A percentile compares a stretch with the other conserved stretches of the same genome.
These are phyloP conservation scores for Bolinopsis microptera DNA, from an alignment of 37 sponge, comb jelly and placozoan species.

Conservation along the genomic window DNA sequence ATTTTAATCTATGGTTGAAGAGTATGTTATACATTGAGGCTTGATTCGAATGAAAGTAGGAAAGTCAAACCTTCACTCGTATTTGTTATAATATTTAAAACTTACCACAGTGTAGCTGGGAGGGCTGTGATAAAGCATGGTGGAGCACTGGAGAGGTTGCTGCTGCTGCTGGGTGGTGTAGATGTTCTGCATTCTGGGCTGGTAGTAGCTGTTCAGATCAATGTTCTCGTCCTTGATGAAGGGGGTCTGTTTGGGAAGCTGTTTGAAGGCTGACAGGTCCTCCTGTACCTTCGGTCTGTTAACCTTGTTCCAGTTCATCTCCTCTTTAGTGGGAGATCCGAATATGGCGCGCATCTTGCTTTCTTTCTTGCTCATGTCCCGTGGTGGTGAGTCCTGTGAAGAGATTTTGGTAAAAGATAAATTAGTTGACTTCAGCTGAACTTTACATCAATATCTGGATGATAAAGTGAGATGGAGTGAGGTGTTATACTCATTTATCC, in stretches of 20 bases:
- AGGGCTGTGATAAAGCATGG: conserved; percentile 53
- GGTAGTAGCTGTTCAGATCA: neutral
- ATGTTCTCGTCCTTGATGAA: neutral
- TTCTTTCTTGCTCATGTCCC: conserved; percentile 62
- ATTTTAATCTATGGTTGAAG: no score
- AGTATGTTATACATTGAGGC: no score
- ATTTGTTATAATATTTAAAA: neutral
- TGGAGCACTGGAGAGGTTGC: neutral
- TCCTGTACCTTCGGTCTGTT: neutral
- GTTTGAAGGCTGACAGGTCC: neutral
- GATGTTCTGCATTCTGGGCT: neutral
- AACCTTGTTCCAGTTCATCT: neutral
- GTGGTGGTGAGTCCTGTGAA: conserved; percentile 53
- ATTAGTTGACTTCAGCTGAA: no score
- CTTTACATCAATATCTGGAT: no score
- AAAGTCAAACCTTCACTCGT: neutral
- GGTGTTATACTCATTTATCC: no score
- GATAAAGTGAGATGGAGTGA: no score
- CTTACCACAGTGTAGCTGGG: conserved; percentile 1
- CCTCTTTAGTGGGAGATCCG: conserved; percentile 60
- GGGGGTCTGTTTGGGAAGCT: neutral
- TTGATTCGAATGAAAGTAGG: no score
- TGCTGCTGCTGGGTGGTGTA: neutral
- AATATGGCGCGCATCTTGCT: conserved; percentile 64
- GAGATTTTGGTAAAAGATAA: no score